These are phyloP conservation scores for Oscheius myriophilus DNA, from an alignment of 2,888 invertebrate genomes.

Conservation along the genomic window DNA sequence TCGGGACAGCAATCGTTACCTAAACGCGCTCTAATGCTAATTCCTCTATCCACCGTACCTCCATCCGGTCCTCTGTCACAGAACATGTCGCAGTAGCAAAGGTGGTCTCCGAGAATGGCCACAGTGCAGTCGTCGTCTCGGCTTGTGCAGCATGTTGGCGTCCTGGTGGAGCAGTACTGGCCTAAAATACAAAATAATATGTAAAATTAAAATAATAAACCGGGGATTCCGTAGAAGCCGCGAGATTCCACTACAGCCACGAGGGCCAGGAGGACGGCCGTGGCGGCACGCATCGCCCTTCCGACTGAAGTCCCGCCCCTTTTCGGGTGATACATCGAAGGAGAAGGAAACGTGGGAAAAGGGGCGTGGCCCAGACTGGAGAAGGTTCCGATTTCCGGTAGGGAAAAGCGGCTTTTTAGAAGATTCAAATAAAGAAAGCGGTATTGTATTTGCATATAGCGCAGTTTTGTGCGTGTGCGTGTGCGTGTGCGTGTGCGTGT, in stretches of 20 bases:
- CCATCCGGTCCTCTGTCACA: conserved; percentile 53
- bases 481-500: too few relatives aligned
- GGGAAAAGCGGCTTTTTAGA: background rate
- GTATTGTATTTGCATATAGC: too few relatives aligned
- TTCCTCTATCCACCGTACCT: conserved; percentile 26
- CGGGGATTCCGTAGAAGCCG: conserved; percentile 51
- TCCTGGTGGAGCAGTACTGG: conserved; percentile 62
- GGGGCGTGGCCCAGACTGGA: background rate
- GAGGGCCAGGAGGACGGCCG: conserved; percentile 11
- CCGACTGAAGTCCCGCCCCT: conserved; percentile 3
- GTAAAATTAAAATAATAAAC: conserved; percentile 16
- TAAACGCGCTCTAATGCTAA: conserved; percentile 38
- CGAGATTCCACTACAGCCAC: conserved; percentile 19
- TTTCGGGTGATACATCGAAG: background rate
- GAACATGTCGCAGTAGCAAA: conserved; percentile 86
- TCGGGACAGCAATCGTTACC: conserved; percentile 92
- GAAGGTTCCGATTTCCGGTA: background rate
- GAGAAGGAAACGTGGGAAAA: background rate
- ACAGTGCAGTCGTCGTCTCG: conserved; percentile 83
- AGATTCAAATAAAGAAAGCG: background rate
- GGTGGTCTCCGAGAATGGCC: conserved; percentile 82
- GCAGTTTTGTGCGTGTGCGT: too few relatives aligned
- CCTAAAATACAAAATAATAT: conserved; percentile 46
- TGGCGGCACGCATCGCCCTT: conserved; percentile 14
- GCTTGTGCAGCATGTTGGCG: conserved; percentile 78